Percentiles rank a stretch among this genome's conserved stretches.
These are phyloP conservation scores for Carlito syrichta DNA, from an alignment of 2,113 vertebrate species.

Conservation along the genomic window DNA sequence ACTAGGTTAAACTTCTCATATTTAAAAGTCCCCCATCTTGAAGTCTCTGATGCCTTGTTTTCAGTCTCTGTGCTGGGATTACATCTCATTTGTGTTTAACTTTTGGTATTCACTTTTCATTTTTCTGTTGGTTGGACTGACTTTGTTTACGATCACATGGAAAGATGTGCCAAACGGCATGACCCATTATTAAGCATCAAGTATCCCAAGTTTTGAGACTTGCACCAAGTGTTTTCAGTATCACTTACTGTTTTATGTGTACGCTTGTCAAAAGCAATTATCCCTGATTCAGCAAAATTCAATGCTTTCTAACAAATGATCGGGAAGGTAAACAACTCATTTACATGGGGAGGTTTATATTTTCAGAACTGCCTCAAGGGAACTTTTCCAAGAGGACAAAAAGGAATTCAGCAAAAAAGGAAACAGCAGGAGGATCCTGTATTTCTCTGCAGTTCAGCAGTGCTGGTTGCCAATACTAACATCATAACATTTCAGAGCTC, in stretches of 20 bases:
- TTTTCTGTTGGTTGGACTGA: slow-evolving; percentile 61
- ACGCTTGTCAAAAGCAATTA: slow-evolving; percentile 63
- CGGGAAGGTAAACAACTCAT: slow-evolving; percentile 56
- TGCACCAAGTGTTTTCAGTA: neutral
- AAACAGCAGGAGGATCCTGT: slow-evolving; percentile 83
- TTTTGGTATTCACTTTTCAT: slow-evolving; percentile 29
- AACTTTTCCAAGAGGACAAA: slow-evolving; percentile 74
- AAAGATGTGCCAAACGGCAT: slow-evolving; percentile 50
- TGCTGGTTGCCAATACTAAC: slow-evolving; percentile 82
- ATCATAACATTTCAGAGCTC: slow-evolving; percentile 77
- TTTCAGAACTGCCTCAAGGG: slow-evolving; percentile 76
- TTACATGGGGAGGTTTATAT: slow-evolving; percentile 70
- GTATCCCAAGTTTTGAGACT: slow-evolving; percentile 43
- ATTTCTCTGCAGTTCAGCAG: slow-evolving; percentile 83
- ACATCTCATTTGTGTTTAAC: slow-evolving; percentile 43
- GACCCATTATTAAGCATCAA: slow-evolving; percentile 49
- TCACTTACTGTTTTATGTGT: slow-evolving; percentile 58
- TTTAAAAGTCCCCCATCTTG: neutral
- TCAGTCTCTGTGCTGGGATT: neutral
- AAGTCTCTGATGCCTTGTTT: neutral
- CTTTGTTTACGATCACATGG: slow-evolving; percentile 64
- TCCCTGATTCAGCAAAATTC: slow-evolving; percentile 71
- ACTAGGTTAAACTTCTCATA: neutral
- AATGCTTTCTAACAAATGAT: slow-evolving; percentile 65
- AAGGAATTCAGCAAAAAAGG: slow-evolving; percentile 78